Base-by-base conservation (phyloP, 2,888 invertebrate genomes). In the Zele albiditarsus region DNA sequence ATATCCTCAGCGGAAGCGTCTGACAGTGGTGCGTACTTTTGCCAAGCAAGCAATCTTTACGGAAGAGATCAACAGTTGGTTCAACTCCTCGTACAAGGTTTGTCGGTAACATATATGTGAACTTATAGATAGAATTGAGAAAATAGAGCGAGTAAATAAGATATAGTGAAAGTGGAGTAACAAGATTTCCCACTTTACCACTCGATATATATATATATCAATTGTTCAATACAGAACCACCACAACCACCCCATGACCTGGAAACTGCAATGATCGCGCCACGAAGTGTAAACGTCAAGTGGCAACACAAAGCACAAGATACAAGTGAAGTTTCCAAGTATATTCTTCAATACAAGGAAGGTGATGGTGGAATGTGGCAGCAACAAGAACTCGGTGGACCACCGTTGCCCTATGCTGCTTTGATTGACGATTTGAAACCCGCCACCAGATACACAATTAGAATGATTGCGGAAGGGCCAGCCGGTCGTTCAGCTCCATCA, bases 21-120 rank as follows among this genome's bases (percentile, higher is more conserved):
- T 16, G 95, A 95, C 84, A 94, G 94, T 80, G 95, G 95, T 0
- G 92, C 94, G 1, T 95, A 95, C 86, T 94, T 94, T 82, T 95
- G 95, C 84, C 93, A 94, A 82, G 95, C 95, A 25, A 94, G 92
- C 86, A 95, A 95, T 88, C 91, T 93, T 82, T 94, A 94, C 81
- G 94, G 94, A 4, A 91, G 93, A 74, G 93, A 93, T 85, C 94
- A 95, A 86, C 94, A 94, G 82, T 87, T 93, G 78, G 93, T 95
- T 28, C 93, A 94, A 82, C 89, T 95, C 53, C 91, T 93, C 79
- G 94, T 95, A 0, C 94, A 94, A 90, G 92, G 92, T 92, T 86
- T 60, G 69, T 63, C 38, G 25, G 49, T 27, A 49, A 69, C 25
- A 63, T 31, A 27, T 60, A 69, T 23, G 5, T 58, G n/a, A 33